Base-by-base conservation (phyloP, 2,113 vertebrate species). In the Probosciger aterrimus region DNA sequence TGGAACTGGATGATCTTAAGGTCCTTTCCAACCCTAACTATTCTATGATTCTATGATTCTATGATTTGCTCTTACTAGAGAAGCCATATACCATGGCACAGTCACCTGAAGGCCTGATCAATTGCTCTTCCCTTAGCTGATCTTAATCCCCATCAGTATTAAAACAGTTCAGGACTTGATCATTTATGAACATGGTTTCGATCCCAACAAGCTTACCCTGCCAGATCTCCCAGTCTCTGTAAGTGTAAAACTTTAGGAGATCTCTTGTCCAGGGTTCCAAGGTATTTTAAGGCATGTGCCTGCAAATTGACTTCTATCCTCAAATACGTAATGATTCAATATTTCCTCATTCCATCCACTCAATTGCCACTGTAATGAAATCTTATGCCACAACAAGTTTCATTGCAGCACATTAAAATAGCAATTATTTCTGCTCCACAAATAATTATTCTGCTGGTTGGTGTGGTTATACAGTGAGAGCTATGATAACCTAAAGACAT, bases 261-360 rank as follows among this genome's bases (percentile, higher is more conserved):
- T 30, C 10, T 49, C n/a, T 83, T 39, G 18, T 23, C 10, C 37
- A 71, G 62, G 19, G 18, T 5, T 9, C 6, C 0, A 3, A 86
- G 5, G 17, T 64, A 43, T 46, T 87, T 43, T 59, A 67, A 59
- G 9, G 4, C 3, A 30, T 0, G 0, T 6, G 4, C 13, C 41
- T 76, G 28, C 2, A 55, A 88, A 80, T 14, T 43, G 5, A 27
- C 55, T 80, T 91, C 35, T 73, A 4, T 33, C 37, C 31, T 88
- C 35, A 77, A 83, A 47, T 22, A 47, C 0, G 6, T 17, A 82
- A 46, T 47, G 19, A n/a, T 6, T 12, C 27, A 39, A 3, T 50
- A 44, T 77, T 86, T 80, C 30, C 37, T 86, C 15, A 10, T 37
- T 28, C 23, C 7, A 2, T 33, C 18, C 8, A 18, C 39, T 73